phyloP scores from a whole-genome alignment of 2,888 invertebrate genomes.

The Gastracanthus pulcherrimus region DNA sequence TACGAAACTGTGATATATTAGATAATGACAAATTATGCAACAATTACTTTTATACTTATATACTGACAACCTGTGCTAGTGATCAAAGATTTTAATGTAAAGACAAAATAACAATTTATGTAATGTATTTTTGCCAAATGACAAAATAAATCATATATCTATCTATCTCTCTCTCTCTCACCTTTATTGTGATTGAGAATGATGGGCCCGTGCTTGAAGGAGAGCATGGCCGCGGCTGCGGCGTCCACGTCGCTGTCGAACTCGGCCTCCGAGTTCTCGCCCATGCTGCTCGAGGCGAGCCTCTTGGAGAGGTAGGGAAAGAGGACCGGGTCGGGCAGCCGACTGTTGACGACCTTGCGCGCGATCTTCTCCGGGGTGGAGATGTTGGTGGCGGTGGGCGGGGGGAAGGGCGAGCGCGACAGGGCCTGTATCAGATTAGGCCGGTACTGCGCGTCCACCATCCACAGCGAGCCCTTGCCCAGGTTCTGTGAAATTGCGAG shows the following conservation, averaged over 20 bases:
- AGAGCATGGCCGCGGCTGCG: conserved; percentile 90
- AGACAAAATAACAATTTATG: background rate
- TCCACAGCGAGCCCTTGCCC: conserved; percentile 97
- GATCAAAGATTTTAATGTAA: background rate
- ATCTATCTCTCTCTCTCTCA: too few species aligned
- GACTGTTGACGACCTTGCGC: conserved; percentile 69
- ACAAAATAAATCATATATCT: too few species aligned
- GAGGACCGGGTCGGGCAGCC: conserved; percentile 86
- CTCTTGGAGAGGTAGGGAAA: conserved; percentile 91
- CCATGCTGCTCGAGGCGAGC: conserved; percentile 78
- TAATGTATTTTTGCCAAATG: too few species aligned
- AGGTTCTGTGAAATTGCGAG: conserved; percentile 83
- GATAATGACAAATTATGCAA: too few species aligned
- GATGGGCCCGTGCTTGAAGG: conserved; percentile 90
- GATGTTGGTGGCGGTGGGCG: conserved; percentile 74
- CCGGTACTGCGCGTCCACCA: conserved; percentile 94
- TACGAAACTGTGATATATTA: too few species aligned
- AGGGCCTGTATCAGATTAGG: conserved; percentile 93
- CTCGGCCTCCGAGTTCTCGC: conserved; percentile 79
- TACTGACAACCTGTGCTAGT: background rate
- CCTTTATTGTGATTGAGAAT: conserved; percentile 79
- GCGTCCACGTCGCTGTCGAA: conserved; percentile 83
- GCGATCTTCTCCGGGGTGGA: conserved; percentile 72
- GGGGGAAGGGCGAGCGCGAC: conserved; percentile 91
- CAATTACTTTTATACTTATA: too few species aligned